Evolutionary conservation across 2,888 invertebrate species (phyloP).

Genomic region (Thecophora atra): DNA sequence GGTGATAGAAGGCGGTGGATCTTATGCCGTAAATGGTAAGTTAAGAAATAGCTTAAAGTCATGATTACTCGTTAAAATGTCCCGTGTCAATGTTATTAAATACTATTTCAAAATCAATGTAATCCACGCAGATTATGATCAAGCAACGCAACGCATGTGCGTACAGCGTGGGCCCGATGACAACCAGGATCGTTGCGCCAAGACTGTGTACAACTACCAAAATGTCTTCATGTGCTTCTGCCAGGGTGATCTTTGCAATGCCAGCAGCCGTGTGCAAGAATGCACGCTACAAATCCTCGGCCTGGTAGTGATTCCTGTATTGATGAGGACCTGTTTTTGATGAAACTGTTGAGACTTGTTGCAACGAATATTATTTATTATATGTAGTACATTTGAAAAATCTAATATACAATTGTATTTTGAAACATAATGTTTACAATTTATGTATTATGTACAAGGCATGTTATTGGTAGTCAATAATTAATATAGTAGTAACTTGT

Average conservation of each 20-base stretch:
- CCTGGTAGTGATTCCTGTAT: background rate
- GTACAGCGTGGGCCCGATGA: conserved; percentile 88
- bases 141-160: conserved; percentile 88
- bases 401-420: no score
- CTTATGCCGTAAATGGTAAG: conserved; percentile 81
- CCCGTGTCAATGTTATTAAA: background rate
- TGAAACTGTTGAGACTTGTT: background rate
- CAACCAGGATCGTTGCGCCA: conserved; percentile 88
- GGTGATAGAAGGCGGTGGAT: conserved; percentile 82
- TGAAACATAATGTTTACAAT: no score
- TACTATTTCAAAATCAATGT: background rate
- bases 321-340: background rate
- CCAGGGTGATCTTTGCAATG: conserved; percentile 87
- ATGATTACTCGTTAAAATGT: background rate
- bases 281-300: background rate
- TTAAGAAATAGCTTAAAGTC: background rate
- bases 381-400: no score
- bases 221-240: conserved; percentile 93
- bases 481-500: no score
- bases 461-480: no score
- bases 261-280: conserved; percentile 7
- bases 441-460: background rate
- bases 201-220: conserved; percentile 82
- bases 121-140: conserved; percentile 76
- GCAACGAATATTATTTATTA: no score